phyloP scores from a whole-genome alignment of 2,888 invertebrate species.

The Cheilosia grossa region DNA sequence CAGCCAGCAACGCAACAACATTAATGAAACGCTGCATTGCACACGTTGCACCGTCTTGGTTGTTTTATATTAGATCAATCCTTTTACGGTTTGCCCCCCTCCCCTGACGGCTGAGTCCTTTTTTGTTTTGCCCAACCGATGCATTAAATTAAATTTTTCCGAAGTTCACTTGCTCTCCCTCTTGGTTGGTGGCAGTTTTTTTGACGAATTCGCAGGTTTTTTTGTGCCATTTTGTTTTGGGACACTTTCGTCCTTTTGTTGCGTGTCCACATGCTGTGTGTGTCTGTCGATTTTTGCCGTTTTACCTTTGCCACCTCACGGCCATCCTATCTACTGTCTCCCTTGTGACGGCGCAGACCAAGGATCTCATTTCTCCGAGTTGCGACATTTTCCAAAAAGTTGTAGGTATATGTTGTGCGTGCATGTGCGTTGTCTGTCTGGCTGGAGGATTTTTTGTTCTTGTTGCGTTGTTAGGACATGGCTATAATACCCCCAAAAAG shows the following conservation, averaged over 20 bases:
- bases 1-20: neutral
- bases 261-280: constrained; percentile 12
- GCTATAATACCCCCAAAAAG: constrained; percentile 51
- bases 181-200: neutral
- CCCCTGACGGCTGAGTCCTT: constrained; percentile 23
- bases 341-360: constrained; percentile 9
- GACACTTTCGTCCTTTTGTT: constrained; percentile 64
- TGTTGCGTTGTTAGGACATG: constrained; percentile 47
- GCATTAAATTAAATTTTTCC: constrained; percentile 46
- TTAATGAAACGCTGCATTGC: constrained; percentile 64
- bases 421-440: constrained; percentile 64
- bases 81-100: constrained; percentile 9
- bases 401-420: constrained; percentile 45
- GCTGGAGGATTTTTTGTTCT: constrained; percentile 37
- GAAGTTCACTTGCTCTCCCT: neutral
- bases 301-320: constrained; percentile 12
- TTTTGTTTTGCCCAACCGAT: constrained; percentile 50
- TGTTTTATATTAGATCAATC: constrained; percentile 66
- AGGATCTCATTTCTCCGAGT: constrained; percentile 58
- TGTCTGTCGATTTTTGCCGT: constrained; percentile 40
- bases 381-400: constrained; percentile 32
- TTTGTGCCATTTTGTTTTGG: constrained; percentile 50
- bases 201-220: constrained; percentile 28
- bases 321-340: neutral
- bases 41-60: constrained; percentile 33